phyloP scores from a whole-genome alignment of 2,888 invertebrate genomes.

The Dicranocentrus wangi region DNA sequence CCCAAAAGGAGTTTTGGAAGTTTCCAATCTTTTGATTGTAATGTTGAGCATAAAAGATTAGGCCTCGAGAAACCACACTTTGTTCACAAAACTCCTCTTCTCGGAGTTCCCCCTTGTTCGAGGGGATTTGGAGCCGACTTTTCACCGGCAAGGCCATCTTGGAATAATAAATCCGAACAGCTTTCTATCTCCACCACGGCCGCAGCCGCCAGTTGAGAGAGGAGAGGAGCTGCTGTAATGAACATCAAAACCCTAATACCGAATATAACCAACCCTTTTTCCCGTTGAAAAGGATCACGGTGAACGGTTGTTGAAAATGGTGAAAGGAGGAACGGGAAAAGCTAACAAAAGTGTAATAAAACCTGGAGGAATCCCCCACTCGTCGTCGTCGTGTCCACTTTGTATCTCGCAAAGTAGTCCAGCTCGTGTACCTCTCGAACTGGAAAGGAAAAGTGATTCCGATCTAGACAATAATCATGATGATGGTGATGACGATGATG shows the following conservation, averaged over 20 bases:
- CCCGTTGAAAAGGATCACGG: conserved; percentile 22
- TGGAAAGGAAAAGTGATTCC: conserved; percentile 10
- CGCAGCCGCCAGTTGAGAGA: too few species aligned
- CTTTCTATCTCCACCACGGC: too few species aligned
- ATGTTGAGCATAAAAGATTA: conserved; percentile 15
- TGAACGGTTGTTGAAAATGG: conserved; percentile 19
- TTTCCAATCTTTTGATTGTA: background rate
- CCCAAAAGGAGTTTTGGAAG: too few species aligned
- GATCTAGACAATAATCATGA: conserved; percentile 22
- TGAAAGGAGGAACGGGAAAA: conserved; percentile 19
- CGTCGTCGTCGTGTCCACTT: conserved; percentile 14
- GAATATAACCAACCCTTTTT: conserved; percentile 19
- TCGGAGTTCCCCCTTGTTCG: too few species aligned
- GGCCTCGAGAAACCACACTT: conserved; percentile 42
- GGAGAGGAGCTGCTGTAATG: too few species aligned
- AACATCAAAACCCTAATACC: too few species aligned
- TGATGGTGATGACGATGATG: too few species aligned
- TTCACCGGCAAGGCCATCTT: too few species aligned
- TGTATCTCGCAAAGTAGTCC: background rate
- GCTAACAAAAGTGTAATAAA: conserved; percentile 23
- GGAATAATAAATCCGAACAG: too few species aligned
- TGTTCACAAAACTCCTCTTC: too few species aligned
- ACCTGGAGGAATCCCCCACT: conserved; percentile 12
- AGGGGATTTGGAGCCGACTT: too few species aligned
- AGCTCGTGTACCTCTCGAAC: background rate